Evolutionary conservation across 2,113 vertebrate species (phyloP).

Genomic region (Cygnus atratus): DNA sequence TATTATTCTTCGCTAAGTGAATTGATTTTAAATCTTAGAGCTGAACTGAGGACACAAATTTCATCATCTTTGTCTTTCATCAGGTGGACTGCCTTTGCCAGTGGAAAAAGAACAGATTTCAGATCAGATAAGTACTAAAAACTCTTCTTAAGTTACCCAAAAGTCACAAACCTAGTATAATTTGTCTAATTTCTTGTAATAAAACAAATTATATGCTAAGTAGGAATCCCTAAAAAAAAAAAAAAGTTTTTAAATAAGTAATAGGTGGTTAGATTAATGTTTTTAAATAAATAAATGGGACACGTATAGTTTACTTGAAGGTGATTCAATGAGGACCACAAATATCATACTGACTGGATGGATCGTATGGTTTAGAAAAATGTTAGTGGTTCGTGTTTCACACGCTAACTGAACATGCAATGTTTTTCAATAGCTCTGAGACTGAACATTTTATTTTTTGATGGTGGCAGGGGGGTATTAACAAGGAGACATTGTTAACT

Average conservation of each 20-base stretch:
- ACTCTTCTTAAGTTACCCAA: background rate
- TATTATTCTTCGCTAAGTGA: background rate
- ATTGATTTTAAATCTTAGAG: slow-evolving; percentile 25
- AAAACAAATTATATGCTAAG: background rate
- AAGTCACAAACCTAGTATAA: background rate
- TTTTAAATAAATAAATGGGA: background rate
- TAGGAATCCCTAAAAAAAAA: background rate
- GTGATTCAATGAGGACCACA: background rate
- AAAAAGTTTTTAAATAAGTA: background rate
- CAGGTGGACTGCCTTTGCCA: background rate
- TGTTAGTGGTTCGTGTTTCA: background rate
- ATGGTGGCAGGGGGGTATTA: background rate
- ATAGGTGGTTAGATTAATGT: background rate
- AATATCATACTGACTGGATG: background rate
- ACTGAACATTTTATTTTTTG: background rate
- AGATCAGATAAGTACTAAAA: slow-evolving; percentile 15
- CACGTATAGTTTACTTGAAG: background rate
- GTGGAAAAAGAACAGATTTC: background rate
- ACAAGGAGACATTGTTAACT: background rate
- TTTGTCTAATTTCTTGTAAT: background rate
- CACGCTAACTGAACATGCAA: background rate
- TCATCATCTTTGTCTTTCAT: slow-evolving; percentile 21
- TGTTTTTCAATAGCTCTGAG: background rate
- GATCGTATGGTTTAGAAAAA: background rate
- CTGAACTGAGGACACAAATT: slow-evolving; percentile 18